A percentile compares a stretch with the other conserved stretches of the same genome.
Conservation (phyloP, 2,113 vertebrate genomes). For the Phylloscopus whistleri region DNA sequence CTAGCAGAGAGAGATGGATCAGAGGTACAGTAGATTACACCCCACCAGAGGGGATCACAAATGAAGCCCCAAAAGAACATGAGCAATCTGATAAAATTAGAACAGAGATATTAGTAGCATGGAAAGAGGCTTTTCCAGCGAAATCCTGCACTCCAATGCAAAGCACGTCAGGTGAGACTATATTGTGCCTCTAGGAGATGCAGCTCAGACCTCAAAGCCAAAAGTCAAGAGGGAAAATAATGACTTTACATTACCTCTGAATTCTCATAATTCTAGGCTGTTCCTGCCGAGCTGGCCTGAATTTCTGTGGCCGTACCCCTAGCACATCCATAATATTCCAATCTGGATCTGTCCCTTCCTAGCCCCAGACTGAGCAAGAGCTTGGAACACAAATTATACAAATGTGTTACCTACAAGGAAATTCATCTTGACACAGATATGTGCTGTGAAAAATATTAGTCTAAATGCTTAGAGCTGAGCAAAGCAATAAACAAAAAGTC, state of each 20-base stretch:
- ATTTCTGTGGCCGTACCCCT: background rate
- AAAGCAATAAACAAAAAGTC: background rate
- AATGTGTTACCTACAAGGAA: background rate
- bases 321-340: background rate
- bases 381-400: background rate
- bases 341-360: background rate
- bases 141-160: background rate
- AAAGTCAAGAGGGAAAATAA: slow-evolving; percentile 26
- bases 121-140: background rate
- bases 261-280: background rate
- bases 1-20: background rate
- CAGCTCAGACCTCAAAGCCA: background rate
- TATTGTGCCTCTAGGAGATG: slow-evolving; percentile 34
- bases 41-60: background rate
- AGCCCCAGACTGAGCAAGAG: background rate
- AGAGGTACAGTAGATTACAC: background rate
- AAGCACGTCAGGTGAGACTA: background rate
- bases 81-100: slow-evolving; percentile 30
- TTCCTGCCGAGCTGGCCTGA: background rate
- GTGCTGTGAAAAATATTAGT: background rate
- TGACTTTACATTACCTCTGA: slow-evolving; percentile 23
- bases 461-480: background rate
- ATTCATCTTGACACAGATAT: background rate
- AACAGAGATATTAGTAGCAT: background rate
- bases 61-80: slow-evolving; percentile 5